These are phyloP conservation scores for Catharus ustulatus DNA, from an alignment of 2,797 vertebrate species.

Conservation along the genomic window DNA sequence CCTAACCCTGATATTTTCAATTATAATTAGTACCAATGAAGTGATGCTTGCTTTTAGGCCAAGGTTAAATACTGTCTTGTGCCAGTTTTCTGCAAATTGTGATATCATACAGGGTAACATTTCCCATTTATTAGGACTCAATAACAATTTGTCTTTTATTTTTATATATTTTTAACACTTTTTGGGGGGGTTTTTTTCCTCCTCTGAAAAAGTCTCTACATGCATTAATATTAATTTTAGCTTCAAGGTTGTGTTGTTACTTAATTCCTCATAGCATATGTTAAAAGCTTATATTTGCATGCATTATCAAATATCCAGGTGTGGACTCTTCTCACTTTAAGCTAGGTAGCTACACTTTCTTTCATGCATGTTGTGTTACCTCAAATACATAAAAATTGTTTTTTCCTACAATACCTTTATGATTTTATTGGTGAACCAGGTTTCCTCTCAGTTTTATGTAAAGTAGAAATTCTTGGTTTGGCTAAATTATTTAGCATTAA, in stretches of 20 bases:
- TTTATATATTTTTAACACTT: not conserved
- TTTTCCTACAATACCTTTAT: not conserved
- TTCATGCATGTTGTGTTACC: not conserved
- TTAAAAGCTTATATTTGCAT: not conserved
- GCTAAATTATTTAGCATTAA: not conserved
- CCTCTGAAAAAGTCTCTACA: not conserved
- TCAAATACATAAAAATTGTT: not conserved
- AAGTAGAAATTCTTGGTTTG: not conserved
- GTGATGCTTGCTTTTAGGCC: not conserved
- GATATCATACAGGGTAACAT: not conserved
- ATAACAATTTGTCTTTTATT: not conserved
- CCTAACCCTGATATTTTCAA: not conserved
- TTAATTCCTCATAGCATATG: not conserved
- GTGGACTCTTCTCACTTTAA: not conserved
- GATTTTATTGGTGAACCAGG: not conserved
- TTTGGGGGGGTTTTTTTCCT: not conserved
- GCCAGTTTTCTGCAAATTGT: not conserved
- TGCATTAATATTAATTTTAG: not conserved
- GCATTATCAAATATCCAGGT: not conserved
- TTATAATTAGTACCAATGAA: not conserved
- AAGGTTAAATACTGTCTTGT: constrained; percentile 15
- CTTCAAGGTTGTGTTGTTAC: not conserved
- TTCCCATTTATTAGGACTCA: not conserved
- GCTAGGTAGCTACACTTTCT: not conserved
- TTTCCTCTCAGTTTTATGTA: not conserved